Evolutionary conservation across 37 sponge, comb jelly and placozoan species (phyloP), one percentile per base, ranked within the genome.

Genomic region (Bolinopsis microptera): DNA sequence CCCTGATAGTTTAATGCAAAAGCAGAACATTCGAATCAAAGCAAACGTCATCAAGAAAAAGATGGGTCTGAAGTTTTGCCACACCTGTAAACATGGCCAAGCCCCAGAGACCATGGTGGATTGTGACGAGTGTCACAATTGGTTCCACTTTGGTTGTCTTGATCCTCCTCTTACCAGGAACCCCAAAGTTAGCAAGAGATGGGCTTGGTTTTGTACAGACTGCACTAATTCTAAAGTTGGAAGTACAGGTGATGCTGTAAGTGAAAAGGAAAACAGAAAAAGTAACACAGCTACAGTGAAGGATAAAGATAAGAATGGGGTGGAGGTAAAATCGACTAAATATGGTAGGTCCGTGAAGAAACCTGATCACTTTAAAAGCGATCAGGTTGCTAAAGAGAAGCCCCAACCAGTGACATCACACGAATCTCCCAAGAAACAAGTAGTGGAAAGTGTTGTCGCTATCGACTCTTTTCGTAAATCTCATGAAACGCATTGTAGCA

Each of bases 161-260:
- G 90, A 86, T 41, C 90, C 90, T 1, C 90, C 90, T 40, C 30
- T 86, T 41, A 86, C 32, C 25, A 35, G 90, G 26, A 86, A 86
- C 39, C 90, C 90, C 24, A 86, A 86, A 86, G 61, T 86, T 0
- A 86, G 36, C 61, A 86, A 86, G 61, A 41, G 24, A 23, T 86
- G 90, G 90, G 90, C 90, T 24, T 86, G 90, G 90, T 41, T 86
- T 40, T 86, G 90, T 40, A 86, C 90, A n/a, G 61, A 22, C 3
- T 86, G 90, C 24, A 86, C 90, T n/a, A 28, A 21, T 28, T 72
- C 75, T 72, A 28, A 72, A n/a, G 3, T n/a, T 8, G 26, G 18
- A 23, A n/a, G n/a, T 30, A 8, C 75, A 8, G 18, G 13, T 67
- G 18, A 67, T 21, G 5, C 26, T n/a, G n/a, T 28, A 24, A 72